Base-by-base conservation (phyloP, 1,140 invertebrate species). In the Drosophila kohkoa region DNA sequence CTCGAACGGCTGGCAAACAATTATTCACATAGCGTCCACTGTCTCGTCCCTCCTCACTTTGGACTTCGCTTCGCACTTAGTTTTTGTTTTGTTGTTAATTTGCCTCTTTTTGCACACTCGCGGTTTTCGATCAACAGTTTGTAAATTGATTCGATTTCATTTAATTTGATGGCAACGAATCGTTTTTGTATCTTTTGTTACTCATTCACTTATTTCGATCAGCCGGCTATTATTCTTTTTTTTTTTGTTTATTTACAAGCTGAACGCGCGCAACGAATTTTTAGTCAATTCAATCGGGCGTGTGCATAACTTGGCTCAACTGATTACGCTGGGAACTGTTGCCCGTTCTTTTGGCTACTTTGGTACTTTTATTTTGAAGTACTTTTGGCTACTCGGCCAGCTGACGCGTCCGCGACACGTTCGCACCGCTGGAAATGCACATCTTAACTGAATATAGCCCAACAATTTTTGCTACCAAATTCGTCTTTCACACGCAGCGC, bases 371-470 rank as follows among this genome's bases (percentile, higher is more conserved):
- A 10, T 10, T 38, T 35, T 35, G 46, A 2, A 20, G 46, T 48
- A 15, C 15, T 77, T 75, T 51, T 77, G 57, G 80, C 79, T 82
- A 78, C 49, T 77, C 64, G 76, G 75, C 78, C 78, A 78, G 63
- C 72, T 78, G 80, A 79, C 82, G 82, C 74, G 85, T 86, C 82
- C 79, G 86, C 70, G 71, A 90, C 77, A 91, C 89, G 85, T 91
- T 89, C 85, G 89, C 83, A 89, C 89, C 85, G 82, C 86, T 86
- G 77, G 79, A 91, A 91, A 80, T 89, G 85, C 85, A 91, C 89
- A 91, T 91, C 89, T 87, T 91, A 90, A 91, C 89, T 91, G 89
- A 91, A 86, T 49, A 51, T 46, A n/a, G 46, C 58, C 79, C 69
- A 73, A 67, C 59, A 73, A 72, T 54, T 38, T 25, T 82, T 88